Percentiles rank a stretch among this genome's conserved stretches.
These are phyloP conservation scores for Xerus inauris DNA, from an alignment of 2,113 vertebrate genomes.

Conservation along the genomic window DNA sequence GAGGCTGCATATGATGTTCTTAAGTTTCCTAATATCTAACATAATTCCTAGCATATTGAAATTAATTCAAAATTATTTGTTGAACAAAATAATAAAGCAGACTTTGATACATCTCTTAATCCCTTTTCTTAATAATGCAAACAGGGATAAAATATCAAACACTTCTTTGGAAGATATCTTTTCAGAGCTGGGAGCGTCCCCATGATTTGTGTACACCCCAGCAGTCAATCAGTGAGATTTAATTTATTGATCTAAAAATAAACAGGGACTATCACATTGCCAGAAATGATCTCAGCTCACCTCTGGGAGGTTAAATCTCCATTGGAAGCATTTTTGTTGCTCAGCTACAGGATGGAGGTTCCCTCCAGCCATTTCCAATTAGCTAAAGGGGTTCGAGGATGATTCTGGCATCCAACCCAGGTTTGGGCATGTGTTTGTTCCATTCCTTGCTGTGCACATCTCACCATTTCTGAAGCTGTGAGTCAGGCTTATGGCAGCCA, in stretches of 20 bases:
- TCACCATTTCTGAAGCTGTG: conserved; percentile 67
- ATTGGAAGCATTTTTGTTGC: neutral
- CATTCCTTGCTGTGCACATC: conserved; percentile 65
- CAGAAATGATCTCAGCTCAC: conserved; percentile 70
- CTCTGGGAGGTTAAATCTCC: conserved; percentile 19
- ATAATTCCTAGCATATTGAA: neutral
- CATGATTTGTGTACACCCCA: conserved; percentile 27
- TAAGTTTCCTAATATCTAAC: neutral
- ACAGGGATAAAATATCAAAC: neutral
- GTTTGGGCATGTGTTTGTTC: conserved; percentile 37
- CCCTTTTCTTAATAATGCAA: neutral
- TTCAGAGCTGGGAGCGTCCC: conserved; percentile 29
- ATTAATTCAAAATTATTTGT: neutral
- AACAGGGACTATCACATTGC: neutral
- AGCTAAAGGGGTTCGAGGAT: conserved; percentile 33
- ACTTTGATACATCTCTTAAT: neutral
- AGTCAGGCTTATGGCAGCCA: conserved; percentile 68
- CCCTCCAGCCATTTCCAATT: conserved; percentile 58
- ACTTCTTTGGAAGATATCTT: conserved; percentile 34
- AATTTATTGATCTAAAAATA: conserved; percentile 78
- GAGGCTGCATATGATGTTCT: neutral
- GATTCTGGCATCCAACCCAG: conserved; percentile 49
- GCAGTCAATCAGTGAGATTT: conserved; percentile 56
- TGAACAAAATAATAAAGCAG: neutral
- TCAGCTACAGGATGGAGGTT: conserved; percentile 47